Conservation (phyloP, 2,113 vertebrate species). For the Cynocephalus volans region DNA sequence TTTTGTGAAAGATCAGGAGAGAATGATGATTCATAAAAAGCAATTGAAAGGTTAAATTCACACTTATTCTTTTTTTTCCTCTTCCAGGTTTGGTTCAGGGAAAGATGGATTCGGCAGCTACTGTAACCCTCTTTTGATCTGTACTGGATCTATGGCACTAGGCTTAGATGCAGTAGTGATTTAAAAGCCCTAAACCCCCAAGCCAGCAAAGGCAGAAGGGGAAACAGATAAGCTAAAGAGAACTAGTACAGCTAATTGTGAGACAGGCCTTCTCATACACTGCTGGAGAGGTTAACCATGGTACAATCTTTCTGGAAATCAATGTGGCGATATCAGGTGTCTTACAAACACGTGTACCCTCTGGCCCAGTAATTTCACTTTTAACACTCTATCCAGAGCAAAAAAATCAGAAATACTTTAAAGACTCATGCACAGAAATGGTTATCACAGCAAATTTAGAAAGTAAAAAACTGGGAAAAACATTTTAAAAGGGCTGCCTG, state of each 20-base stretch:
- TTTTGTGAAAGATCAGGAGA: neutral
- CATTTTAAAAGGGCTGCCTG: no score
- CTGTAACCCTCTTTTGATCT: neutral
- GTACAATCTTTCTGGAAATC: slow-evolving; percentile 30
- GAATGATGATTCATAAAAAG: neutral
- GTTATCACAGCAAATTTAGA: slow-evolving; percentile 16
- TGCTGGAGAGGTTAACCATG: neutral
- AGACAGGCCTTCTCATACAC: neutral
- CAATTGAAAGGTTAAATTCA: neutral
- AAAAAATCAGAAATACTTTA: slow-evolving; percentile 48
- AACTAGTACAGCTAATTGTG: neutral
- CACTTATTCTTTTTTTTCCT: neutral
- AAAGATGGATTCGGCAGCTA: neutral
- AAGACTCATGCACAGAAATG: slow-evolving; percentile 21
- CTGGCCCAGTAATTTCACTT: slow-evolving; percentile 19
- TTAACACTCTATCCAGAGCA: slow-evolving; percentile 32
- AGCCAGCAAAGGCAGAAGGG: neutral
- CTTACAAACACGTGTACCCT: slow-evolving; percentile 10
- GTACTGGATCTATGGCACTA: neutral
- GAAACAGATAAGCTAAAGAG: neutral
- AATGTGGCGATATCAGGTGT: neutral
- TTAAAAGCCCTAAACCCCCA: neutral
- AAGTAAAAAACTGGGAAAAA: neutral
- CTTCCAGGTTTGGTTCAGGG: neutral
- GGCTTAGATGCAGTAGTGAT: neutral